These are phyloP conservation scores for Columba janthina DNA, from an alignment of 2,113 vertebrate genomes.

Conservation along the genomic window DNA sequence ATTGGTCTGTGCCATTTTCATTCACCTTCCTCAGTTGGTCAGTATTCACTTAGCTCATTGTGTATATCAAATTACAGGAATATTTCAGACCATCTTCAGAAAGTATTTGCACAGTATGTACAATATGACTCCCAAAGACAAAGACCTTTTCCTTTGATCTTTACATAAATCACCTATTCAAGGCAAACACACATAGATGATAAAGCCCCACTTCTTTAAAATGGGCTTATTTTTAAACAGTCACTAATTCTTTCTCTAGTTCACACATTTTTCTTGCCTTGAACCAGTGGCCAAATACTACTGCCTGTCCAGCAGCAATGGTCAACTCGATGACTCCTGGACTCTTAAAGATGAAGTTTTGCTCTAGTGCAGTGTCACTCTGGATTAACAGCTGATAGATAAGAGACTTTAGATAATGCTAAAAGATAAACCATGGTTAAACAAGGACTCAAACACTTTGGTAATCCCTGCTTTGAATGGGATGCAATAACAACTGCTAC, in stretches of 20 bases:
- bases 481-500: background rate
- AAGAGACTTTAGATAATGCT: background rate
- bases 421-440: background rate
- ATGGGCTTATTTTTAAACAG: background rate
- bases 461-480: background rate
- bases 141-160: background rate
- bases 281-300: background rate
- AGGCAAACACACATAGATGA: background rate
- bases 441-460: background rate
- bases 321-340: background rate
- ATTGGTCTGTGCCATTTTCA: conserved; percentile 55
- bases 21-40: conserved; percentile 45
- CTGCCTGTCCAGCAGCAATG: background rate
- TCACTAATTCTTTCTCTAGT: background rate
- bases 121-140: background rate
- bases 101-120: background rate
- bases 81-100: background rate
- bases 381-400: background rate
- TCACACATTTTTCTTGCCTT: background rate
- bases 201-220: background rate
- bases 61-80: conserved; percentile 9
- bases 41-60: conserved; percentile 3
- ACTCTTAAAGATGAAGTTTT: background rate
- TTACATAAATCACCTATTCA: background rate
- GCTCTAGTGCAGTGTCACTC: background rate